Base-by-base conservation (phyloP, 2,888 invertebrate genomes). In the Meloe dianella region DNA sequence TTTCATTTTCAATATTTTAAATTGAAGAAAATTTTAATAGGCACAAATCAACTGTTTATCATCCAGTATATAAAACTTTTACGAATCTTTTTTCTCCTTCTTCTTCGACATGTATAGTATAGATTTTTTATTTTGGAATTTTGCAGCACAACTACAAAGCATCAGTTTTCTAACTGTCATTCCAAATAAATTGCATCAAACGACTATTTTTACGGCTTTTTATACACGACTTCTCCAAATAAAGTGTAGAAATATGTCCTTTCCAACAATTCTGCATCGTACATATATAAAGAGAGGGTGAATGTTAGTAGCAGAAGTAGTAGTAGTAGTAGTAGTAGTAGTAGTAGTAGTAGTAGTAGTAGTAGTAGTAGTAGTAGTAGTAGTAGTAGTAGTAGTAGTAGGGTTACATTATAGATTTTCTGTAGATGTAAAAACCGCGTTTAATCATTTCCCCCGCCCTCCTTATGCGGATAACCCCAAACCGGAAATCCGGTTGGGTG, bases 231-330 rank as follows among this genome's bases (percentile, higher is more conserved):
- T 64, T 64, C 63, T 60, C 51, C 30, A 64, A 64, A 67, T 67
- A 67, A 61, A 67, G 63, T 67, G 61, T 57, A 57, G 59, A 67
- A 67, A 67, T 67, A 67, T 67, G 67, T 67, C 63, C 63, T 60
- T 56, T 51, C 20, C 30, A 60, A 61, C 56, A 63, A 63, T 66
- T 63, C 63, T 59, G 56, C 60, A 60, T 63, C 66, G 61, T 57
- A 29, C 22, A 56, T 8, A 20, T 2, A 20, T 2, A 47, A 10
- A 47, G 14, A 12, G 8, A 10, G 22, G 6, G 20, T 0, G 7
- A 17, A 41, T 17, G 8, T 20, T 10, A 51, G 4, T 41, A 17
- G 17, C 17, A 66, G 30, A 14, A 35, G 35, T 12, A 41, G n/a
- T n/a, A n/a, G 47, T 10, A 51, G 4, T 41, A 17, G 17, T 41